A percentile compares a stretch with the other conserved stretches of the same genome.
Evolutionary conservation across 2,113 vertebrate genomes (phyloP).

Genomic region (Hemichromis elongatus): DNA sequence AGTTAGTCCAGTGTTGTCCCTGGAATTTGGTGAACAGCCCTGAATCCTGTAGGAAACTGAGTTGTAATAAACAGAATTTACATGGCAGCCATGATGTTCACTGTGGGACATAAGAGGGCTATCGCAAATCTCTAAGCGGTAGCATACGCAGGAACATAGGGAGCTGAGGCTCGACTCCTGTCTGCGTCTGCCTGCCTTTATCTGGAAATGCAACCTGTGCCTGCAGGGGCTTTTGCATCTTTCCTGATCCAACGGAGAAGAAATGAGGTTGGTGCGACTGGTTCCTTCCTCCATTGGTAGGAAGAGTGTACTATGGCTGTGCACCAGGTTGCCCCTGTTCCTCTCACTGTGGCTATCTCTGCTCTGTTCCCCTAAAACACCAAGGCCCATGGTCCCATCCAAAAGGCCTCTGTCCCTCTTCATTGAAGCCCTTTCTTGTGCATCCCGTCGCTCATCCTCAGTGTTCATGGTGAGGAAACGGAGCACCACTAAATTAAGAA

Average conservation of each 20-base stretch:
- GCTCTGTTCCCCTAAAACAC: conserved; percentile 14
- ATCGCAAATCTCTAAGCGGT: conserved; percentile 72
- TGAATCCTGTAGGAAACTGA: conserved; percentile 82
- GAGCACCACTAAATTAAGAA: conserved; percentile 93
- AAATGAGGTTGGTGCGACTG: conserved; percentile 87
- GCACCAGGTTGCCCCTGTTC: conserved; percentile 41
- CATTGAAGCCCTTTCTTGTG: conserved; percentile 78
- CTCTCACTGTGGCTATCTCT: conserved; percentile 13
- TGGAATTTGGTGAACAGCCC: conserved; percentile 73
- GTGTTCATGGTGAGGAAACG: conserved; percentile 93
- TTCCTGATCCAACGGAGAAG: conserved; percentile 66
- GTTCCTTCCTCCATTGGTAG: conserved; percentile 81
- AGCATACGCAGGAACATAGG: conserved; percentile 83
- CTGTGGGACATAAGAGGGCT: conserved; percentile 70
- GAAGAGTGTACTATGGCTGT: conserved; percentile 74
- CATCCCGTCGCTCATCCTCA: conserved; percentile 80
- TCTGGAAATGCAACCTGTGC: conserved; percentile 41
- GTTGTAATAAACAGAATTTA: conserved; percentile 82
- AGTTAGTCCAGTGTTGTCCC: conserved; percentile 81
- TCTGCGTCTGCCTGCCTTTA: conserved; percentile 14
- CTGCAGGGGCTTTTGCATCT: conserved; percentile 39
- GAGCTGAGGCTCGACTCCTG: conserved; percentile 66
- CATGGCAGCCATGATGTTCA: conserved; percentile 71
- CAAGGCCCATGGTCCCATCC: conserved; percentile 55
- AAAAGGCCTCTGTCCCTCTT: conserved; percentile 72